Evolutionary conservation across 1,140 invertebrate genomes (phyloP).

Genomic region (Frieseomelitta varia): DNA sequence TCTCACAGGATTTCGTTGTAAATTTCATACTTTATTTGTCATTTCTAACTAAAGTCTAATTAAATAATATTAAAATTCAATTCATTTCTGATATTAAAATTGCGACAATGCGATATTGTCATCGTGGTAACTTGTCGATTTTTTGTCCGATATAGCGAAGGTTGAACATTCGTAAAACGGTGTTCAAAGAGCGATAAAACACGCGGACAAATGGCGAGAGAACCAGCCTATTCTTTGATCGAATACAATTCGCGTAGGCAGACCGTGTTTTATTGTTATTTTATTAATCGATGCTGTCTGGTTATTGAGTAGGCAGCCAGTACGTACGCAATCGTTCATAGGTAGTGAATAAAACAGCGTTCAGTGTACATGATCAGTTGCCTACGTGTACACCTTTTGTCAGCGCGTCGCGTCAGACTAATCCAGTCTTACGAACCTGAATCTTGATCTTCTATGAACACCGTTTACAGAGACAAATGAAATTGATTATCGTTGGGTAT

Average conservation of each 20-base stretch:
- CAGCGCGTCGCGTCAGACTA: constrained; percentile 26
- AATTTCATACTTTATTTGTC: too few species aligned
- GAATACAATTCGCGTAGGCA: constrained; percentile 29
- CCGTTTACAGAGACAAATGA: background rate
- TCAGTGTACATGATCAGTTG: constrained; percentile 43
- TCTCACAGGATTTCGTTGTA: too few species aligned
- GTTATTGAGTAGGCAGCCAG: constrained; percentile 58
- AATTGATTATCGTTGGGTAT: background rate
- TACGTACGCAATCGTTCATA: constrained; percentile 25
- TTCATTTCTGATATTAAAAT: too few species aligned
- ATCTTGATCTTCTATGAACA: background rate
- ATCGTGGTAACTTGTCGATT: too few species aligned
- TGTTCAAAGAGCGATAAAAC: constrained; percentile 19
- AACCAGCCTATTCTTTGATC: constrained; percentile 9
- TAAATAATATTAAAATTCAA: too few species aligned
- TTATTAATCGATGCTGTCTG: constrained; percentile 64
- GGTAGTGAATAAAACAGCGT: constrained; percentile 46
- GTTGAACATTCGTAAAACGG: constrained; percentile 25
- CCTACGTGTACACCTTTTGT: constrained; percentile 60
- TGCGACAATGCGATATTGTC: too few species aligned
- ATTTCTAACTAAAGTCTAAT: too few species aligned
- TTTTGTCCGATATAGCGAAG: too few species aligned
- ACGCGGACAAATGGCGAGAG: background rate
- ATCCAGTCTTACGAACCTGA: constrained; percentile 12
- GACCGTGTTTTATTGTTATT: constrained; percentile 66